Evolutionary conservation across 2,113 vertebrate genomes (phyloP).

Genomic region (Passerina amoena): DNA sequence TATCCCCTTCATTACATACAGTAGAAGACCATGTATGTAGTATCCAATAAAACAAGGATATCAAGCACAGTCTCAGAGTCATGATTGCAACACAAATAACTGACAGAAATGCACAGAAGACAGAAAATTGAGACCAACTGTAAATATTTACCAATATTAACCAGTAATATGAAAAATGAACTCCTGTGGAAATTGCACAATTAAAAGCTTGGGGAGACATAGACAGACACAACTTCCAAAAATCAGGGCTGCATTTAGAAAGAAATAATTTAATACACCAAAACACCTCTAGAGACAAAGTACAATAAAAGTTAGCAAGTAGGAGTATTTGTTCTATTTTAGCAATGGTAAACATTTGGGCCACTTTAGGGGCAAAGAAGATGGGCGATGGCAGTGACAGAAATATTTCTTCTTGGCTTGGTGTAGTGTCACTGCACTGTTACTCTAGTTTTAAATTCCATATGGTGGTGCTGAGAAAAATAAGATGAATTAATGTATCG

Average conservation of each 20-base stretch:
- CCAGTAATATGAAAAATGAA: not conserved
- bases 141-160: not conserved
- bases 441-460: not conserved
- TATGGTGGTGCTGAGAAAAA: not conserved
- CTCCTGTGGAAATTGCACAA: not conserved
- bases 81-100: not conserved
- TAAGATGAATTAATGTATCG: not conserved
- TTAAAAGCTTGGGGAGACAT: not conserved
- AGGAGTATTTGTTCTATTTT: not conserved
- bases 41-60: not conserved
- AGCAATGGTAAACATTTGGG: not conserved
- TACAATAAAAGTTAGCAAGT: not conserved
- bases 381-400: rapidly evolving
- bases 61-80: not conserved
- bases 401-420: not conserved
- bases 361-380: not conserved
- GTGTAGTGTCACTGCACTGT: not conserved
- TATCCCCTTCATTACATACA: not conserved
- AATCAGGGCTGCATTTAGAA: not conserved
- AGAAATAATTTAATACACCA: not conserved
- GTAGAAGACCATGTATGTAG: not conserved
- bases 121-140: not conserved
- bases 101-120: not conserved
- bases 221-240: not conserved
- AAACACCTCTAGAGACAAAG: not conserved